Base-by-base conservation (phyloP, 2,888 invertebrate genomes). In the Sminthurinus aureus region DNA sequence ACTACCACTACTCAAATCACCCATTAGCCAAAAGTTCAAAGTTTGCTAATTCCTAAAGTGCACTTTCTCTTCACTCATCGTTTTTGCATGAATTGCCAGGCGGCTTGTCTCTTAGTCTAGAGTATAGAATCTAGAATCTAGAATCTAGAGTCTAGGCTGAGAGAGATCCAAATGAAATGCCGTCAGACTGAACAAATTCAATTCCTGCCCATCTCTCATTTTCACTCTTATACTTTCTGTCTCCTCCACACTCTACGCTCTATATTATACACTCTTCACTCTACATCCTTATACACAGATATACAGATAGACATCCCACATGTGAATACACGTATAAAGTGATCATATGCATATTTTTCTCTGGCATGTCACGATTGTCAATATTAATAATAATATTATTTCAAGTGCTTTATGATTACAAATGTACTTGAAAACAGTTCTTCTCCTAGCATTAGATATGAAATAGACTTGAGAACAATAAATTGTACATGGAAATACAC, bases 41-140 rank as follows among this genome's bases (percentile, higher is more conserved):
- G 84, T 86, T 86, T 86, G 85, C 84, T 85, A 85, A 85, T 85
- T 85, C 82, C 81, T 83, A 84, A 85, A 86, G 85, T 85, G 86
- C 86, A 85, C 85, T 86, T 85, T 84, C 38, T 38, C 38, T 6
- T 38, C 82, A 85, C 80, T 81, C 79, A 66, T 76, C 80, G 73
- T 77, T 84, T 81, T 84, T 81, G 69, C 82, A 75, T 69, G 76
- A 58, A 38, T 38, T 38, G 38, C 38, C 83, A 73, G 73, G 50
- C 67, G 74, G 81, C 73, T 24, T 74, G 22, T 74, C 38, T 73
- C 38, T 38, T 4, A 38, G 6, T 38, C 38, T 4, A 38, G 6
- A 4, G 38, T n/a, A n/a, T n/a, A n/a, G n/a, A n/a, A n/a, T n/a
- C n/a, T n/a, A n/a, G n/a, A n/a, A n/a, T n/a, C n/a, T n/a, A n/a